Evolutionary conservation across 2,113 vertebrate genomes (phyloP).

Genomic region (Spheniscus mendiculus): DNA sequence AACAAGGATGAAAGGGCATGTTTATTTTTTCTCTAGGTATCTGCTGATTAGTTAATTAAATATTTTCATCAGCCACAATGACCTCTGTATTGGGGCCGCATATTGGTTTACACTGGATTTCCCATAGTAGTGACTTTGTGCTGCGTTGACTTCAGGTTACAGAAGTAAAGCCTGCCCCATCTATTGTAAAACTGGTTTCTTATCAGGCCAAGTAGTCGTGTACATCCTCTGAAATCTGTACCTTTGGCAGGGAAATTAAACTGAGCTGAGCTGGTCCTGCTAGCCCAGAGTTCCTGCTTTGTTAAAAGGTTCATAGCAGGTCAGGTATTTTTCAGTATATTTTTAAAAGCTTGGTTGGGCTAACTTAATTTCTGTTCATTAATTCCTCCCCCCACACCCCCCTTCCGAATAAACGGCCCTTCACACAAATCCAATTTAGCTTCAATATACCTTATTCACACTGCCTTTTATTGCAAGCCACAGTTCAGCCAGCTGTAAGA

Average conservation of each 20-base stretch:
- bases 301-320: slow-evolving; percentile 69
- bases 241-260: not conserved
- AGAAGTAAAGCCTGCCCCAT: not conserved
- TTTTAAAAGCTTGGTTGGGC: slow-evolving; percentile 71
- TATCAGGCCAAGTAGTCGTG: not conserved
- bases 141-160: not conserved
- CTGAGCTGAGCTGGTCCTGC: not conserved
- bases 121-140: not conserved
- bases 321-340: slow-evolving; percentile 73
- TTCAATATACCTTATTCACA: slow-evolving; percentile 85
- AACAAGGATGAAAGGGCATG: not conserved
- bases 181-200: not conserved
- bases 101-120: slow-evolving; percentile 27
- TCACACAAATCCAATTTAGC: slow-evolving; percentile 82
- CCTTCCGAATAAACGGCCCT: slow-evolving; percentile 75
- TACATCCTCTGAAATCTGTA: not conserved
- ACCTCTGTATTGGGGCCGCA: not conserved
- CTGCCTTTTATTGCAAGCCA: slow-evolving; percentile 78
- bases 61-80: slow-evolving; percentile 28
- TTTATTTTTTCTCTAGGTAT: slow-evolving; percentile 51
- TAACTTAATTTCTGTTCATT: slow-evolving; percentile 83
- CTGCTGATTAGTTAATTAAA: slow-evolving; percentile 51
- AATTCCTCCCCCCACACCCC: slow-evolving; percentile 61
- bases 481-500: slow-evolving; percentile 79
- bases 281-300: slow-evolving; percentile 54